These are phyloP conservation scores for Ammodramus savannarum DNA, from an alignment of 2,113 vertebrate genomes.

Conservation along the genomic window DNA sequence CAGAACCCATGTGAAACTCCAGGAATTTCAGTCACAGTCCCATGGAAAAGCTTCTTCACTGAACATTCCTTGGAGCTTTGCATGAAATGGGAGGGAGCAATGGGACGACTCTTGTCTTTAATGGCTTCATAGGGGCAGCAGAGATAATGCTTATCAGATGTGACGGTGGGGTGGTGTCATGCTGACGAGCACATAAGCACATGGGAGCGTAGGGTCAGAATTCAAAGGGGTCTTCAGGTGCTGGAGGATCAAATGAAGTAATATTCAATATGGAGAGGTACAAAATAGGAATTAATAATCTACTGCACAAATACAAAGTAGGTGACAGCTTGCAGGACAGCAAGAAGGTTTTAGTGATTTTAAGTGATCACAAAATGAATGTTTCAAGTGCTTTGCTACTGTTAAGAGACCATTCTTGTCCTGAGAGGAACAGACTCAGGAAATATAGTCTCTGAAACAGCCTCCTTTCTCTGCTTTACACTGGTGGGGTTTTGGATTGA, in stretches of 20 bases:
- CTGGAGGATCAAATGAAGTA: neutral
- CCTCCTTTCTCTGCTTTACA: neutral
- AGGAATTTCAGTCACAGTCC: neutral
- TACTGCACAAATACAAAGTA: neutral
- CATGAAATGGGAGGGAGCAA: neutral
- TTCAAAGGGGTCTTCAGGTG: neutral
- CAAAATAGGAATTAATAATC: neutral
- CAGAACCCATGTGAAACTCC: neutral
- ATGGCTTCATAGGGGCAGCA: neutral
- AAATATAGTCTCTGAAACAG: neutral
- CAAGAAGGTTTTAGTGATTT: neutral
- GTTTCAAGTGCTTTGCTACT: neutral
- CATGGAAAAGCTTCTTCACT: neutral
- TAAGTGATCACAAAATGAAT: neutral
- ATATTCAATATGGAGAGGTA: neutral
- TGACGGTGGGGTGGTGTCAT: neutral
- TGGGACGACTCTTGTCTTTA: neutral
- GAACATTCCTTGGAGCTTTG: neutral
- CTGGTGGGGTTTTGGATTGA: neutral
- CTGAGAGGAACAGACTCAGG: neutral
- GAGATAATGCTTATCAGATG: neutral
- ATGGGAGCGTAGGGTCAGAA: neutral
- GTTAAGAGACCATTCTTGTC: neutral
- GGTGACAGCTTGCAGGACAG: neutral
- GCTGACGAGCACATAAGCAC: rapidly evolving